Conservation (phyloP, 2,888 invertebrate genomes). For the Caenorhabditis sp. region DNA sequence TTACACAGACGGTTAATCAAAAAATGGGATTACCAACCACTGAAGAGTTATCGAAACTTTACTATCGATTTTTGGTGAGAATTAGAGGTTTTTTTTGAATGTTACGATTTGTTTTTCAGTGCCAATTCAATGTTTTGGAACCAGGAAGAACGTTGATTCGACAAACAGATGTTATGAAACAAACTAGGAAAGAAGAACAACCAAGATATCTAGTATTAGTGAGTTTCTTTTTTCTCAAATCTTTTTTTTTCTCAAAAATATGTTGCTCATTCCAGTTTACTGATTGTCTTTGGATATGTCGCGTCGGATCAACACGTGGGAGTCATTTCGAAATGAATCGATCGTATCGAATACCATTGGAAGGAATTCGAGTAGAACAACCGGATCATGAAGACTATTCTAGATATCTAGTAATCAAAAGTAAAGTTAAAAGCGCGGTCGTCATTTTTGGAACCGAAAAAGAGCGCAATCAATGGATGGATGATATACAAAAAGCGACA, state of each 20-base stretch:
- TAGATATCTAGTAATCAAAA: slow-evolving; percentile 25
- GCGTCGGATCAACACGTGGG: slow-evolving; percentile 22
- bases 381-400: slow-evolving; percentile 41
- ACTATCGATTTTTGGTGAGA: slow-evolving; percentile 57
- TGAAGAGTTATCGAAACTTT: slow-evolving; percentile 54
- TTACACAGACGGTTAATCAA: slow-evolving; percentile 58
- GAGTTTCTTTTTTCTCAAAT: slow-evolving; percentile 1
- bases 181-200: slow-evolving; percentile 61
- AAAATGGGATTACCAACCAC: slow-evolving; percentile 57
- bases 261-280: slow-evolving; percentile 59
- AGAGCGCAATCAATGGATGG: slow-evolving; percentile 41
- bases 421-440: slow-evolving; percentile 36
- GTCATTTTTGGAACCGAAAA: slow-evolving; percentile 35
- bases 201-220: slow-evolving; percentile 59
- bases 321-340: slow-evolving; percentile 52
- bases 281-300: slow-evolving; percentile 64
- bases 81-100: neutral
- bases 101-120: slow-evolving; percentile 25
- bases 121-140: slow-evolving; percentile 60
- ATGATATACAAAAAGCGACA: slow-evolving; percentile 28
- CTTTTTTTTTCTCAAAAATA: neutral
- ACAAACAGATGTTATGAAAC: slow-evolving; percentile 61
- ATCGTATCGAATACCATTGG: slow-evolving; percentile 59
- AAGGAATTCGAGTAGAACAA: slow-evolving; percentile 38
- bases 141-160: slow-evolving; percentile 60